Evolutionary conservation across 2,797 vertebrate genomes (phyloP), one percentile per base, ranked within the genome.

Genomic region (Choloepus didactylus): DNA sequence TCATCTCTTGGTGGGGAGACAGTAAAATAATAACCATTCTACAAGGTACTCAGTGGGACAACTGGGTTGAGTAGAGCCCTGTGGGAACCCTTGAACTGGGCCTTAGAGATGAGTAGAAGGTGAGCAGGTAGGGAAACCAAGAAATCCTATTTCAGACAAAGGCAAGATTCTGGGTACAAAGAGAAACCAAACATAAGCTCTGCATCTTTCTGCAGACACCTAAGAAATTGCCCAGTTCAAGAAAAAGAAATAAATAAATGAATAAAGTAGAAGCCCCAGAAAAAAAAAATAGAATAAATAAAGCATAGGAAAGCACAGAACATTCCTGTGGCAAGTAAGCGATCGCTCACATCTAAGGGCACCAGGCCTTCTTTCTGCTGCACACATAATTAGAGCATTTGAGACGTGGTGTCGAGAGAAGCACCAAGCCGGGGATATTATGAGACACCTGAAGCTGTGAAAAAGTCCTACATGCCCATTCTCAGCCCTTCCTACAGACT

Each of bases 271-370:
- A 16, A 70, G 29, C 69, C 59, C 27, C 0, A 3, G 49, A 0
- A 0, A n/a, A 35, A 35, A 64, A 7, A 9, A 41, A 27, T 3
- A 9, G 29, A 60, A 29, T 51, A 31, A 44, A 75, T 3, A 64
- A 73, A 87, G 31, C 54, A 2, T 41, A 18, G 19, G 49, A 51
- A 92, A 95, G 86, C 67, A 69, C 18, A 77, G 83, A 38, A 16
- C 59, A 54, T 91, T 86, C 90, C 81, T 49, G 62, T 51, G 79
- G 87, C 67, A 62, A 79, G 69, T 41, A 46, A 94, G 80, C 70
- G 25, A 5, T 83, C 0, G 0, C 44, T 66, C 44, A 9, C 64
- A 25, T 89, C 64, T 41, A 51, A 87, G 59, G 87, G 51, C 89
- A n/a, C 18, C 38, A 9, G 66, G 87, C 69, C 66, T 72, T 54